A percentile compares a stretch with the other conserved stretches of the same genome.
These are phyloP conservation scores for Rhynchotus rufescens DNA, from an alignment of 2,797 vertebrate species.

Conservation along the genomic window DNA sequence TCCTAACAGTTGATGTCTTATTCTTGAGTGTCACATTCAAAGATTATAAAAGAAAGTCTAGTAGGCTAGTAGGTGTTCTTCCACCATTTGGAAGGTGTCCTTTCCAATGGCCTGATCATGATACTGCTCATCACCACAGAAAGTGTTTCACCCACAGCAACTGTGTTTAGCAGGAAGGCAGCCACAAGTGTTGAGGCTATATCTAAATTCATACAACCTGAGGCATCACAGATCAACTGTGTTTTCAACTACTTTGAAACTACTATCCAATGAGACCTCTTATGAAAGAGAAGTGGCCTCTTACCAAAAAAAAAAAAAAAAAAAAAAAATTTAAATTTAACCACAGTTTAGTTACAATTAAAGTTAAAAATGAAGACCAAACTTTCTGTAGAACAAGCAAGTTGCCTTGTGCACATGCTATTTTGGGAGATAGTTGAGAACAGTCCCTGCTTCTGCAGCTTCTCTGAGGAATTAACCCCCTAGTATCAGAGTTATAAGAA, in stretches of 20 bases:
- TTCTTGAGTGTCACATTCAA: neutral
- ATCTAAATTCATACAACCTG: neutral
- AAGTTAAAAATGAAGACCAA: neutral
- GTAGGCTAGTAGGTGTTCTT: too few relatives aligned
- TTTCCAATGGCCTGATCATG: neutral
- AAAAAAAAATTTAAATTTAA: neutral
- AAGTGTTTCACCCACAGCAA: neutral
- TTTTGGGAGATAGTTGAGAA: neutral
- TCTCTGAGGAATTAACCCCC: neutral
- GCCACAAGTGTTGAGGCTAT: neutral
- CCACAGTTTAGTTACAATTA: neutral
- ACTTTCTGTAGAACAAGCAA: neutral
- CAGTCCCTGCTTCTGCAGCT: neutral
- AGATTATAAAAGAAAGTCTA: neutral
- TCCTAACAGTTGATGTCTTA: neutral
- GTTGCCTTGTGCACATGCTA: neutral
- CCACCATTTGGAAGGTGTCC: neutral
- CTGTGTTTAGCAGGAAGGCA: neutral
- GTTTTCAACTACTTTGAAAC: neutral
- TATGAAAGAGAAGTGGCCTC: neutral
- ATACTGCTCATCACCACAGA: neutral
- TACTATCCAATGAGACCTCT: accelerated
- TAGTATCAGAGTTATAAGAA: neutral
- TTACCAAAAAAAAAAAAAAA: neutral
- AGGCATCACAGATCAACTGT: neutral